Evolutionary conservation across 2,113 vertebrate species (phyloP).

Genomic region (Marmota flaviventris): DNA sequence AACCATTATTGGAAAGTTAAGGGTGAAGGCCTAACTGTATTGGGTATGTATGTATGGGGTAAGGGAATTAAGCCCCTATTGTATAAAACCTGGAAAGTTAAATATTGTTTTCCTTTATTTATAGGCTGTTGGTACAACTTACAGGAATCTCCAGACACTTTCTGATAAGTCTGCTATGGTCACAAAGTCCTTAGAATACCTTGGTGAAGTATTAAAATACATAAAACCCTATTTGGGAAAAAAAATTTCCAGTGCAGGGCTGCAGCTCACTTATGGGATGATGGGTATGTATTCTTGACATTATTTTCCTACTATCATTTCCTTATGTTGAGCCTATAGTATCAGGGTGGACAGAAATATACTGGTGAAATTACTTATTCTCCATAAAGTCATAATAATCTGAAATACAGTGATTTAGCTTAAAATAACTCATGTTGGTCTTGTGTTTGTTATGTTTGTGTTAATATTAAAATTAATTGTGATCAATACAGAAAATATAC

Average conservation of each 20-base stretch:
- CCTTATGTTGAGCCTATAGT: background rate
- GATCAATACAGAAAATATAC: constrained; percentile 15
- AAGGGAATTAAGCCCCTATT: background rate
- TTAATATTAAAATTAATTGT: constrained; percentile 62
- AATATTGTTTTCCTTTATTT: constrained; percentile 79
- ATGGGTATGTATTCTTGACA: constrained; percentile 90
- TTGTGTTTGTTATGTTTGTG: constrained; percentile 40
- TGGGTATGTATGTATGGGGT: background rate
- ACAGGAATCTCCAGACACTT: constrained; percentile 90
- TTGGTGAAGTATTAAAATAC: constrained; percentile 96
- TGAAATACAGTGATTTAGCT: constrained; percentile 42
- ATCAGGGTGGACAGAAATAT: constrained; percentile 14
- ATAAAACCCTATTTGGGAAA: constrained; percentile 95
- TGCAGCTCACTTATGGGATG: constrained; percentile 93
- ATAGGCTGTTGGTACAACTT: constrained; percentile 94
- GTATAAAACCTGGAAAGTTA: constrained; percentile 63
- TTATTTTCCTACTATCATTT: constrained; percentile 66
- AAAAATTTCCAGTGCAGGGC: constrained; percentile 92
- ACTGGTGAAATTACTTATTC: background rate
- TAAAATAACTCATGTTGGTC: constrained; percentile 19
- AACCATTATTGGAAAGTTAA: constrained; percentile 47
- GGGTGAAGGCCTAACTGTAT: constrained; percentile 20
- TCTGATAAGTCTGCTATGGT: constrained; percentile 95
- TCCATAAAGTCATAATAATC: background rate
- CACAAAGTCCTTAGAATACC: constrained; percentile 93